Evolutionary conservation across 1,140 invertebrate species (phyloP), one percentile per base, ranked within the genome.

Genomic region (Drosophila nigrodunni): DNA sequence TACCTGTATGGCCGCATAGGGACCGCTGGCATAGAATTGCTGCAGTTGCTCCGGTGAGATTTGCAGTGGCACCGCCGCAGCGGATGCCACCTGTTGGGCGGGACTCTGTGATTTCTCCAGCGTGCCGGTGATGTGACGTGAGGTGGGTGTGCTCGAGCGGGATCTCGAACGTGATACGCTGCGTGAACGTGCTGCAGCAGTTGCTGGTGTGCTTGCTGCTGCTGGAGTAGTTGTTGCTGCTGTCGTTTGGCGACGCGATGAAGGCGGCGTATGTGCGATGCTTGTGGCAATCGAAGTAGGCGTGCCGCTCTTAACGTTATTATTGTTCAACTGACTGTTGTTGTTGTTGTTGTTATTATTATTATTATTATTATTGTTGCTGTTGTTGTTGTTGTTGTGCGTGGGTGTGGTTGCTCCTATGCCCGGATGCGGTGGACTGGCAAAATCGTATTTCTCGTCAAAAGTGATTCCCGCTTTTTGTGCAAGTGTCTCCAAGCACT

Each of bases 391-490:
- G 44, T 71, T 68, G 64, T 46, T 67, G 43, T 62, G 54, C 0
- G 39, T 74, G 58, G 75, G 72, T 59, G 71, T 67, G 13, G 49
- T 43, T 18, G 41, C 57, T 13, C 58, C 94, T 93, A 72, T 93
- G 91, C 86, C 90, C 39, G 87, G 93, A 86, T 92, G 92, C 55
- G 85, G 92, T 44, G 82, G 93, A 85, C 92, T 93, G 64, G 94
- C 94, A 67, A 94, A 94, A 91, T 95, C 95, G 92, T 95, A 95
- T 91, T 95, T 95, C 89, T 95, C 95, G 80, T 95, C 94, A 77
- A 95, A 94, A 30, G 94, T 95, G 9, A 95, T 95, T 2, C 95
- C 95, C 54, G 95, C 94, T 74, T 95, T 95, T 75, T 95, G 94
- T 9, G 95, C 95, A 41, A 95, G 92, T 7, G 95, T 95, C 78